phyloP scores from a whole-genome alignment of 2,888 invertebrate genomes.

The Melinaea menophilus region DNA sequence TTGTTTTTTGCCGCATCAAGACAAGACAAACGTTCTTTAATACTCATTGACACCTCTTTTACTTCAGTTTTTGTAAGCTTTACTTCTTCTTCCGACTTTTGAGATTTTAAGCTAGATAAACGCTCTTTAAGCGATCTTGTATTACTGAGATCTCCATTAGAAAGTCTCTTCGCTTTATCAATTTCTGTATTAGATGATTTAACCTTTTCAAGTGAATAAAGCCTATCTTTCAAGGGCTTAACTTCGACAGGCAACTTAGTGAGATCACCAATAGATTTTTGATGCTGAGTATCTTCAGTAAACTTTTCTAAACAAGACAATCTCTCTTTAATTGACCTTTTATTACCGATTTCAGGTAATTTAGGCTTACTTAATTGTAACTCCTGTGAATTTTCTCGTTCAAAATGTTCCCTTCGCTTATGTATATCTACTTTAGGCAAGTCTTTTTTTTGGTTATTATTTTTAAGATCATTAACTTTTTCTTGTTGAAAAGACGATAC shows the following conservation, averaged over 20 bases:
- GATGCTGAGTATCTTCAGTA: constrained; percentile 73
- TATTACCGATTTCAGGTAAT: constrained; percentile 79
- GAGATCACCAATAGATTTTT: constrained; percentile 69
- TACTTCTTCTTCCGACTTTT: constrained; percentile 65
- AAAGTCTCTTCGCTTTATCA: constrained; percentile 67
- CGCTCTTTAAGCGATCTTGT: constrained; percentile 71
- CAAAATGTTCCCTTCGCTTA: constrained; percentile 90
- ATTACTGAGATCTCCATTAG: constrained; percentile 67
- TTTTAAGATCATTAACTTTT: constrained; percentile 65
- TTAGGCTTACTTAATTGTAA: constrained; percentile 73
- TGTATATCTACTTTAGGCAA: constrained; percentile 89
- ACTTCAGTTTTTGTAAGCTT: constrained; percentile 62
- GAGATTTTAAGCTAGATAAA: constrained; percentile 66
- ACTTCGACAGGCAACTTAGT: constrained; percentile 78
- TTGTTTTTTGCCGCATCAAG: constrained; percentile 74
- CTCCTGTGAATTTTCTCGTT: constrained; percentile 80
- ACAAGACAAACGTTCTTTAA: constrained; percentile 74
- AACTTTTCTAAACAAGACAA: constrained; percentile 83
- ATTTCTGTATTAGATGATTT: constrained; percentile 65
- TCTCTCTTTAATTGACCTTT: constrained; percentile 85
- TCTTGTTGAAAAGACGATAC: constrained; percentile 78
- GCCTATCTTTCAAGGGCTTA: constrained; percentile 80
- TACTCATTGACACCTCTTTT: constrained; percentile 71
- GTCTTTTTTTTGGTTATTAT: constrained; percentile 74
- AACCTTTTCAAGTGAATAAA: constrained; percentile 80